Evolutionary conservation across 2,113 vertebrate species (phyloP).

Genomic region (Cygnus buccinator): DNA sequence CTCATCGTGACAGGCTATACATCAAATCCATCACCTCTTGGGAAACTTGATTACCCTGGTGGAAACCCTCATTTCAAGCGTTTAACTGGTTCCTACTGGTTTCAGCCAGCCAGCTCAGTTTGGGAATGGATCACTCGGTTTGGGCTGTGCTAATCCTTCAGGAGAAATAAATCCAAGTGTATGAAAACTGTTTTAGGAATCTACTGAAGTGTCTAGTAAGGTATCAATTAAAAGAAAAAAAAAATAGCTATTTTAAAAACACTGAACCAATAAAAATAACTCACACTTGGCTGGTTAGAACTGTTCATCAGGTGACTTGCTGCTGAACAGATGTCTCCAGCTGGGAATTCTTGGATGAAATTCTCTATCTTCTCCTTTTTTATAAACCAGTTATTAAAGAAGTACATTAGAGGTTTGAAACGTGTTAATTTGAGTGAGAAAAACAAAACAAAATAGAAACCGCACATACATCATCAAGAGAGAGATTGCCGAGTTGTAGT

Average conservation of each 20-base stretch:
- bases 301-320: slow-evolving; percentile 73
- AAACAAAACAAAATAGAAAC: slow-evolving; percentile 50
- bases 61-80: slow-evolving; percentile 52
- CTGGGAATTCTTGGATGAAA: slow-evolving; percentile 57
- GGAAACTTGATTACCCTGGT: slow-evolving; percentile 62
- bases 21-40: slow-evolving; percentile 69
- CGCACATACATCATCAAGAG: background rate
- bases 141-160: background rate
- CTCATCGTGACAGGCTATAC: slow-evolving; percentile 65
- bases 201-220: background rate
- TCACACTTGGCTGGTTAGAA: slow-evolving; percentile 71
- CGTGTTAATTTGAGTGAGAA: slow-evolving; percentile 45
- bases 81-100: slow-evolving; percentile 68
- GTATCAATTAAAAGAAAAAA: background rate
- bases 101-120: background rate
- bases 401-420: slow-evolving; percentile 28
- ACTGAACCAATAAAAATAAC: slow-evolving; percentile 78
- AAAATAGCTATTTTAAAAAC: slow-evolving; percentile 73
- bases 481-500: slow-evolving; percentile 38
- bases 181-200: background rate
- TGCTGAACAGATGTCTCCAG: slow-evolving; percentile 71
- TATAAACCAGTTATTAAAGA: slow-evolving; percentile 46
- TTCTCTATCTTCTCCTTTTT: slow-evolving; percentile 30
- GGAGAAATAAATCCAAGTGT: slow-evolving; percentile 14
- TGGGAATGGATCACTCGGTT: background rate